Conservation (phyloP, 2,113 vertebrate species). For the Bettongia penicillata region DNA sequence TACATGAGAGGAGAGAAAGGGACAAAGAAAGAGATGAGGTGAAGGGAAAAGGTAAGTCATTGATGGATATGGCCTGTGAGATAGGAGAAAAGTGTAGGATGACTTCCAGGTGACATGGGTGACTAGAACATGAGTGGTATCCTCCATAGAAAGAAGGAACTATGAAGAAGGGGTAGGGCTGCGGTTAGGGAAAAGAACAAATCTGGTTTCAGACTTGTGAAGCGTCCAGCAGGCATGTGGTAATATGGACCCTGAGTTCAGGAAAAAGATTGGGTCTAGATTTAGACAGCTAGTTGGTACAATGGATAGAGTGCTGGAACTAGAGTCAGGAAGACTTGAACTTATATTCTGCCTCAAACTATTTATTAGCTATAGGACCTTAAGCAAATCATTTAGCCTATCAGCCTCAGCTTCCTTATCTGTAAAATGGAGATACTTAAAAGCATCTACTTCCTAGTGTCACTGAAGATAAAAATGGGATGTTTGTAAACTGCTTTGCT, state of each 20-base stretch:
- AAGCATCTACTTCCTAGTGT: not conserved
- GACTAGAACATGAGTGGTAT: not conserved
- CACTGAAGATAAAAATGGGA: not conserved
- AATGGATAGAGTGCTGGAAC: not conserved
- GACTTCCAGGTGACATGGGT: not conserved
- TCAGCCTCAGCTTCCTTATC: not conserved
- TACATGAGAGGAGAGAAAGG: not conserved
- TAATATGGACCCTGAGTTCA: not conserved
- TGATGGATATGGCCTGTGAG: not conserved
- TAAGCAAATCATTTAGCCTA: not conserved
- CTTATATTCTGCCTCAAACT: not conserved
- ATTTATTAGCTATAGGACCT: not conserved
- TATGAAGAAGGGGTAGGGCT: not conserved
- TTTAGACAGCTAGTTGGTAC: not conserved
- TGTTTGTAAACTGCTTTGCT: not conserved
- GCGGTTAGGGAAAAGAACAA: not conserved
- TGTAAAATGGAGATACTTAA: not conserved
- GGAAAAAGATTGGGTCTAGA: not conserved
- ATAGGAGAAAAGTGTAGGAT: not conserved
- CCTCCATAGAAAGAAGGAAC: not conserved
- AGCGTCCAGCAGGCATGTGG: not conserved
- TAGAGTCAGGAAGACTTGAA: not conserved
- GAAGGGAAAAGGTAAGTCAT: not conserved
- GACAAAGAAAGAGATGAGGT: not conserved
- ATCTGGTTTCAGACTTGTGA: not conserved